Conservation (phyloP, 2,888 invertebrate species). For the Pterobdella sp. region DNA sequence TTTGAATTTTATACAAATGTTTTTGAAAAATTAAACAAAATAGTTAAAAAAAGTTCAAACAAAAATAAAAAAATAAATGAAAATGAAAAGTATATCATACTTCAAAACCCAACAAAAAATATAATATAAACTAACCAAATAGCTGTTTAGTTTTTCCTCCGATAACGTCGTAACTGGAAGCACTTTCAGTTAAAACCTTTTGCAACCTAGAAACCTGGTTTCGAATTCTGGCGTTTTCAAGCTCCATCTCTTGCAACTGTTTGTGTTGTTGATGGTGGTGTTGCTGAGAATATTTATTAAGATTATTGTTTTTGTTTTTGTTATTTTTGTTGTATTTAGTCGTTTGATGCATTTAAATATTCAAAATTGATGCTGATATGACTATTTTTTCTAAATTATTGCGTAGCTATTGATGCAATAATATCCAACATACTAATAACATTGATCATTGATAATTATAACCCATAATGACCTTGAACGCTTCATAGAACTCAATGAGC, state of each 20-base stretch:
- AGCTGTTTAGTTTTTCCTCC: conserved; percentile 35
- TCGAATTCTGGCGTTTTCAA: conserved; percentile 69
- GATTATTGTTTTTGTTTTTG: background rate
- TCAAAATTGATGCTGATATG: background rate
- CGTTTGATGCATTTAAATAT: background rate
- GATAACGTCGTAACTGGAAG: conserved; percentile 35
- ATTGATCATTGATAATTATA: background rate
- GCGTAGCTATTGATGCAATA: background rate
- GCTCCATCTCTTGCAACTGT: conserved; percentile 48
- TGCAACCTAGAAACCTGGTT: conserved; percentile 66
- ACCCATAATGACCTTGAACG: conserved; percentile 35
- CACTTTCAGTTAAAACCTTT: conserved; percentile 41
- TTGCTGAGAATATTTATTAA: background rate
- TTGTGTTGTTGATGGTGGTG: background rate
- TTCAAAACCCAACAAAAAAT: background rate
- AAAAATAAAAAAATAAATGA: no score
- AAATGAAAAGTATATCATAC: no score
- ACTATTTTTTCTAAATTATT: no score
- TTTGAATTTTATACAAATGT: no score
- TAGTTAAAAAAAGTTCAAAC: no score
- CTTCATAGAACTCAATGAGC: conserved; percentile 36
- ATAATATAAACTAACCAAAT: conserved; percentile 20
- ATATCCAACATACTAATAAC: background rate
- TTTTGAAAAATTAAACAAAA: no score
- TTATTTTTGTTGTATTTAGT: background rate